Evolutionary conservation across 53 echinoderm and acorn worm genomes (phyloP).

Genomic region (Crossaster papposus): DNA sequence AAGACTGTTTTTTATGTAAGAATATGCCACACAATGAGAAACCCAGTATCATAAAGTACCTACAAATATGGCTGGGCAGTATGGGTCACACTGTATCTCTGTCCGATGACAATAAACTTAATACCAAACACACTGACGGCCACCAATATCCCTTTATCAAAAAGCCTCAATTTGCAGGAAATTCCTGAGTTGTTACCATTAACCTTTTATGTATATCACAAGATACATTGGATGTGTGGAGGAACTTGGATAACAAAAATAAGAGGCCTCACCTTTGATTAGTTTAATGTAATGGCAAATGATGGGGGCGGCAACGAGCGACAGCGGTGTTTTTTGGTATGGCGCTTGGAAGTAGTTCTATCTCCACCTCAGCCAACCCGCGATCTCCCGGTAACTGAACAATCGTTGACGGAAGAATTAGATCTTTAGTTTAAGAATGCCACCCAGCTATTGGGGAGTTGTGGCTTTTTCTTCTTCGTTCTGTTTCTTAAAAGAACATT

Average conservation of each 20-base stretch:
- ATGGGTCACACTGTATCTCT: too few species aligned
- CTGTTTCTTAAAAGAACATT: background rate
- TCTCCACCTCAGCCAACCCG: background rate
- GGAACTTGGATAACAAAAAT: background rate
- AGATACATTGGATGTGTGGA: too few species aligned
- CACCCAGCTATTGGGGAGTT: background rate
- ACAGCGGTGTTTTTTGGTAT: background rate
- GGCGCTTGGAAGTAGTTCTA: background rate
- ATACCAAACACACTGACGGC: too few species aligned
- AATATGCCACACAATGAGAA: too few species aligned
- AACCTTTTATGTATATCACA: too few species aligned
- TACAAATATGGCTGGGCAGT: too few species aligned
- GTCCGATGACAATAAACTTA: too few species aligned
- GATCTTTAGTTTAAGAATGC: conserved; percentile 9
- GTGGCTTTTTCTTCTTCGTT: background rate
- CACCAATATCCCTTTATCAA: too few species aligned
- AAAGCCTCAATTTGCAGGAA: background rate
- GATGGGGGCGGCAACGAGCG: background rate
- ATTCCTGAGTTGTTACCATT: too few species aligned
- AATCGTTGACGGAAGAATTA: conserved; percentile 20
- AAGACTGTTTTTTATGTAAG: too few species aligned
- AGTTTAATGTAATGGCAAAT: background rate
- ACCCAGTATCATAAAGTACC: too few species aligned
- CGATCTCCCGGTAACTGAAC: conserved; percentile 34
- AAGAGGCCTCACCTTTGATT: conserved; percentile 16